Percentiles rank a stretch among this genome's conserved stretches.
Evolutionary conservation across 2,797 vertebrate genomes (phyloP).

Genomic region (Dermochelys coriacea): DNA sequence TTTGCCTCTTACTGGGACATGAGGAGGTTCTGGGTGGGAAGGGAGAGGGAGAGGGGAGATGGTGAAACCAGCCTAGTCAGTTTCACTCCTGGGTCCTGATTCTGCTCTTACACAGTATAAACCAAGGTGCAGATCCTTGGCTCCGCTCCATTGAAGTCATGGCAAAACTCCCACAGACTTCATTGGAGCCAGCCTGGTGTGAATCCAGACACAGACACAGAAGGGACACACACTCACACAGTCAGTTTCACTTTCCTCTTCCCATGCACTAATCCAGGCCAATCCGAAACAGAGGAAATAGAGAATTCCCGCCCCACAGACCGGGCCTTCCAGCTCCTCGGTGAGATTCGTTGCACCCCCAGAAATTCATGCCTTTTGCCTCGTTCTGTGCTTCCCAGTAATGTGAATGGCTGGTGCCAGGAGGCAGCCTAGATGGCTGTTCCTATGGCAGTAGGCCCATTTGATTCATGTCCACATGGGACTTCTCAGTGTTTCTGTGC

Average conservation of each 20-base stretch:
- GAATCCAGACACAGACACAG: too few relatives aligned
- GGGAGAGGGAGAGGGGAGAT: too few relatives aligned
- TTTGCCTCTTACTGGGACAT: background rate
- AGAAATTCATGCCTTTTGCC: background rate
- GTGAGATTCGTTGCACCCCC: background rate
- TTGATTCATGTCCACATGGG: background rate
- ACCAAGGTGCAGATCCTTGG: too few relatives aligned
- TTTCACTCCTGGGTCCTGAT: too few relatives aligned
- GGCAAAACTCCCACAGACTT: background rate
- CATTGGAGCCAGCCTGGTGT: too few relatives aligned
- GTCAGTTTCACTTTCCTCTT: background rate
- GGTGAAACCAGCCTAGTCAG: background rate
- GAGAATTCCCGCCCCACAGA: background rate
- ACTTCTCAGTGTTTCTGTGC: background rate
- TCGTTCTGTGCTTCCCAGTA: background rate
- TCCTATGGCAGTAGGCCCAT: background rate
- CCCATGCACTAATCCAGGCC: background rate
- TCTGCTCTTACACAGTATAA: too few relatives aligned
- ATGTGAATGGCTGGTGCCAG: background rate
- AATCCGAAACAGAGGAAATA: background rate
- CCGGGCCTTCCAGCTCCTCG: background rate
- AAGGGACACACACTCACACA: background rate
- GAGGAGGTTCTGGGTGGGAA: background rate
- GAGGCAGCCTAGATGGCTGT: background rate
- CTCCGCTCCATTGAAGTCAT: background rate